Base-by-base conservation (phyloP, 2,113 vertebrate species). In the Romanogobio albipinnatus region DNA sequence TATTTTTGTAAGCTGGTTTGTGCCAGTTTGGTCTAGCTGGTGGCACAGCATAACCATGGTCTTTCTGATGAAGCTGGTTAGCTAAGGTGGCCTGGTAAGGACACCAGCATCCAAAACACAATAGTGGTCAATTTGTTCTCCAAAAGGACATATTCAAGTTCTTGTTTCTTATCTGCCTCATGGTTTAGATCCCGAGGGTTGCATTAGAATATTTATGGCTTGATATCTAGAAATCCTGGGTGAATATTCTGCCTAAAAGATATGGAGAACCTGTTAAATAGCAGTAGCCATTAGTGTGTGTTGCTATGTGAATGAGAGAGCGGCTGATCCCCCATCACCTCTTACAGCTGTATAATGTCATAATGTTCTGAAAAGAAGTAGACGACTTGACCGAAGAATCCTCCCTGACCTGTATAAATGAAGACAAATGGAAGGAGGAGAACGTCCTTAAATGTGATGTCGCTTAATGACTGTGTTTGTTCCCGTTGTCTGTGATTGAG, bases 401-500 rank as follows among this genome's bases (percentile, higher is more conserved):
- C 53, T 78, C 59, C 8, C 33, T 81, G 61, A 62, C 33, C 85
- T 74, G 82, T 77, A 84, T 53, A 86, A 87, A 89, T 84, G 66
- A 89, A 82, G 82, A 86, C 24, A n/a, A 76, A 86, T 82, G 86
- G 64, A 59, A n/a, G 70, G 24, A 53, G 76, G 47, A 47, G 43
- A 81, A 43, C n/a, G 11, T 75, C n/a, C n/a, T 84, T 87, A 76
- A 85, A 68, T 84, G 86, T 87, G 59, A 82, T 83, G 73, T 86
- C 33, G 8, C 58, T 78, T 86, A 86, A 87, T 80, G 86, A 82
- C 29, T 4, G 24, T 86, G 85, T 88, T 86, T 88, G 75, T 86
- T 53, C 79, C 82, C 45, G 5, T 17, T 85, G 82, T 49, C 49
- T 82, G 81, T 87, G 84, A 90, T 84, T 86, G 86, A 90, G 79